Percentiles rank a stretch among this genome's conserved stretches.
phyloP scores from a whole-genome alignment of 1,140 invertebrate species.

The Belonocnema kinseyi region DNA sequence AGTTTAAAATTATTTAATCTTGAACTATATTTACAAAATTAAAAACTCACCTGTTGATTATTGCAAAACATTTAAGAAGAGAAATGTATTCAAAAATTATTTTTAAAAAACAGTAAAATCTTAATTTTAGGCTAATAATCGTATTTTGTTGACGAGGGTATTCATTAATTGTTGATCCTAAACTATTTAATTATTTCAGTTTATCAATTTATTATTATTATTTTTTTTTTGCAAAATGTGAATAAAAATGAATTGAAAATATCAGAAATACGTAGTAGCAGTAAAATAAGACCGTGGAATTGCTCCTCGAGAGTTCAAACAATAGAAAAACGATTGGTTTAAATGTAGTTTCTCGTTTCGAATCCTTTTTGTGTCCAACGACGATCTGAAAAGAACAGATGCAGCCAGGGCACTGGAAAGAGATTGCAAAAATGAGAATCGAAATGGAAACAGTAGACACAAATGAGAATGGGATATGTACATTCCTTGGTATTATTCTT shows the following conservation, averaged over 20 bases:
- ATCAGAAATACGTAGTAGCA: neutral
- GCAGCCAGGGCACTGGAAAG: conserved; percentile 45
- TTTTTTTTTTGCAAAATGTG: neutral
- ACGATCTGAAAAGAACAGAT: neutral
- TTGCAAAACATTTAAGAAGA: too few relatives aligned
- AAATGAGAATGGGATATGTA: conserved; percentile 30
- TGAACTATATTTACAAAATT: too few relatives aligned
- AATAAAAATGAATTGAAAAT: neutral
- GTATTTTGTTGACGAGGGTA: too few relatives aligned
- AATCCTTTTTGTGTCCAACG: conserved; percentile 4
- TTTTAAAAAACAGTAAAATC: too few relatives aligned
- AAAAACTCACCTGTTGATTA: too few relatives aligned
- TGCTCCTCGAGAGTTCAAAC: conserved; percentile 7
- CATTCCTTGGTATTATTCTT: conserved; percentile 9
- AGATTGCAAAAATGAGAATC: conserved; percentile 47
- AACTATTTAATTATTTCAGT: too few relatives aligned
- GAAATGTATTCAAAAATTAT: too few relatives aligned
- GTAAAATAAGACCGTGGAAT: neutral
- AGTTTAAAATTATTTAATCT: too few relatives aligned
- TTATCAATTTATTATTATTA: too few relatives aligned
- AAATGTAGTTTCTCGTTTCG: conserved; percentile 26
- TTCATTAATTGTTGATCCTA: too few relatives aligned
- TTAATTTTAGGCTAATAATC: too few relatives aligned
- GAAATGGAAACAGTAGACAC: conserved; percentile 51
- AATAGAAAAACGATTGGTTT: conserved; percentile 18